Evolutionary conservation across 2,888 invertebrate species (phyloP), one percentile per base, ranked within the genome.

Genomic region (Leptinotarsa rubiginosa): DNA sequence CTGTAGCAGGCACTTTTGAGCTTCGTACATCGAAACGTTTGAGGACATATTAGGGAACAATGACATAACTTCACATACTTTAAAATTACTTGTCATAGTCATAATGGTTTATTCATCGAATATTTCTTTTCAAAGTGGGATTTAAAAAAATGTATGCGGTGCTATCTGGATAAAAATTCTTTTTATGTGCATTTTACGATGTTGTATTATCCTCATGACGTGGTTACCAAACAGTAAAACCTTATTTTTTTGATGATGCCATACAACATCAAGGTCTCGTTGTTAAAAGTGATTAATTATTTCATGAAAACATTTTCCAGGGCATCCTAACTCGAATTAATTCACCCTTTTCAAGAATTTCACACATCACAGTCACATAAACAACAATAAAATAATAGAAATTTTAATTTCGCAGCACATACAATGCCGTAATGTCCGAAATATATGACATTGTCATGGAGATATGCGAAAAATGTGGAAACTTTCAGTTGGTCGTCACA

Each of bases 221-320:
- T 16, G 16, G 25, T 62, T 2, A 62, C 41, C 62, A n/a, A 62
- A 41, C 15, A 31, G 31, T 62, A n/a, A 62, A 62, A 31, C 62
- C 62, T 62, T 62, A 62, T 25, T 62, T 62, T 56, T 62, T 7
- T 12, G 62, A 31, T 18, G n/a, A 62, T 62, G 62, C 5, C 41
- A n/a, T 41, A 18, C n/a, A 62, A n/a, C 62, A 62, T 62, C 25
- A 62, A 62, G 62, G 15, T n/a, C 62, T 41, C 41, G 62, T 62
- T 62, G 62, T 62, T 62, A 41, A 62, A 62, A 41, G 31, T 62
- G 62, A 62, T 62, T 62, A 62, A 62, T 62, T 62, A 62, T 62
- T 62, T 41, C 12, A 62, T 62, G 62, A 41, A 62, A 62, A 62
- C 62, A 62, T 62, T 62, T 62, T 62, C 41, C 31, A 12, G 3